Evolutionary conservation across 2,888 invertebrate genomes (phyloP).

Genomic region (Epiblema foenella): DNA sequence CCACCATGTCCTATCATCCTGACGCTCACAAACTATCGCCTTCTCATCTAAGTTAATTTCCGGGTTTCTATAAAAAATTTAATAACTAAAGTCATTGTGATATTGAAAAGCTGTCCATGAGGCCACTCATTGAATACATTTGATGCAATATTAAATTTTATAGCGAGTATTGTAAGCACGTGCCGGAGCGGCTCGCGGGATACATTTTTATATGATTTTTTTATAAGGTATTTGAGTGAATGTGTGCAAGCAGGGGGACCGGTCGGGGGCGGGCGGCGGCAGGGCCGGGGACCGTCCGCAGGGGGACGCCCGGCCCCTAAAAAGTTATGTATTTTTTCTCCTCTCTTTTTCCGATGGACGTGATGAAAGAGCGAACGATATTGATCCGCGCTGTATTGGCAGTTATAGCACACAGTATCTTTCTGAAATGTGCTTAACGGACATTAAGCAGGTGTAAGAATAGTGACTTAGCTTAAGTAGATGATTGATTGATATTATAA

Average conservation of each 20-base stretch:
- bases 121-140: constrained; percentile 77
- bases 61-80: constrained; percentile 38
- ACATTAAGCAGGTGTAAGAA: too few relatives aligned
- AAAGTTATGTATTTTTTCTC: constrained; percentile 85
- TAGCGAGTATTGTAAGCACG: constrained; percentile 74
- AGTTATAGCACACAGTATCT: constrained; percentile 50
- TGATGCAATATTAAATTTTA: constrained; percentile 81
- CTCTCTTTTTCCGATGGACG: constrained; percentile 82
- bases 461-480: too few relatives aligned
- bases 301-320: constrained; percentile 77
- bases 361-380: constrained; percentile 80
- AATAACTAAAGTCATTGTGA: constrained; percentile 54
- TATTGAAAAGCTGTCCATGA: constrained; percentile 66
- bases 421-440: not conserved
- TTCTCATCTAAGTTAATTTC: constrained; percentile 58
- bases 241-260: constrained; percentile 57
- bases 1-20: too few relatives aligned
- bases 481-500: not conserved
- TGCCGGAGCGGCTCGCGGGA: constrained; percentile 63
- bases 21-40: too few relatives aligned
- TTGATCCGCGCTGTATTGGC: constrained; percentile 71
- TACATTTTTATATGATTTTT: constrained; percentile 73
- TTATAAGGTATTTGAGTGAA: constrained; percentile 56
- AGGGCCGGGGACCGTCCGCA: constrained; percentile 56
- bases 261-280: constrained; percentile 48